Evolutionary conservation across 2,888 invertebrate species (phyloP), one percentile per base, ranked within the genome.

Genomic region (Acleris emargana): DNA sequence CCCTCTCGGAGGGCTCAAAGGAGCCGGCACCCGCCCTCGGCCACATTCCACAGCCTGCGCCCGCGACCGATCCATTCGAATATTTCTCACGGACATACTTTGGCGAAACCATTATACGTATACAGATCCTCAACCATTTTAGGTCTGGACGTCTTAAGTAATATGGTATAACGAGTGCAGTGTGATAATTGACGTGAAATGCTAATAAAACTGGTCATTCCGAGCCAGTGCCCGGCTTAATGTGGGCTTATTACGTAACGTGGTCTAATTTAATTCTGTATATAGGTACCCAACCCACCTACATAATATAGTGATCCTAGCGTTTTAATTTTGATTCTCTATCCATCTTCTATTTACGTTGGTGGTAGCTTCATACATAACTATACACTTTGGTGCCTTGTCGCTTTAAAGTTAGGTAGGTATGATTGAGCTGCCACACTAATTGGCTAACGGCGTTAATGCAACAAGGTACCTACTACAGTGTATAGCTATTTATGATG

Each of bases 11-110:
- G 82, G 83, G 84, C 86, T 90, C 91, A 92, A 91, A 91, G 90
- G 86, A 86, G 89, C 92, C 91, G 90, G 89, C 91, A 82, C 78
- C 86, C 89, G 88, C 88, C 89, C 84, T 84, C 87, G 88, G 83
- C 87, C 86, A 84, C 91, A 90, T 90, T 90, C 91, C 90, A 80
- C 77, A 78, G 80, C 77, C 81, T 75, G 76, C 80, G 81, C 83
- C 81, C 76, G 84, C 83, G 80, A 82, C 79, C 87, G 84, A 82
- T 84, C 84, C 85, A 83, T 89, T 84, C 81, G 87, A 88, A 89
- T 89, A 86, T 91, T 92, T 93, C 93, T 92, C 93, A 93, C 93
- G 92, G 90, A 79, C 89, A 86, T 81, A 84, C 89, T 91, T 89
- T 90, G 89, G 89, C 90, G 84, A 90, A 85, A 82, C 86, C 86